A percentile compares a stretch with the other conserved stretches of the same genome.
Conservation (phyloP, 2,113 vertebrate species). For the Apteryx owenii region DNA sequence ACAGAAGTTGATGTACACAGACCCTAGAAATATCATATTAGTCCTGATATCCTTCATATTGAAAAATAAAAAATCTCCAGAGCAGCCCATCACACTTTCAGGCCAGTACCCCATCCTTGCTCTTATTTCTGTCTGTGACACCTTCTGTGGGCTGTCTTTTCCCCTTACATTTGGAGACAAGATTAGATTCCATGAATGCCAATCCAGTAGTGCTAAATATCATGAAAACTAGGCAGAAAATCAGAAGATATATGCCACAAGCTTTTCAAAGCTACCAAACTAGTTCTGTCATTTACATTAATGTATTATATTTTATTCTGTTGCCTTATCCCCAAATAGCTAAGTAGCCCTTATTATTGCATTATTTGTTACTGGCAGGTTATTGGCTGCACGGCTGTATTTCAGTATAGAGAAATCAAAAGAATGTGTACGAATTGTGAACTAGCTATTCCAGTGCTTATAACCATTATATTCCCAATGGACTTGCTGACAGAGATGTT, state of each 20-base stretch:
- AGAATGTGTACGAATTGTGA: neutral
- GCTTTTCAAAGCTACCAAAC: neutral
- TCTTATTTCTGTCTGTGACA: neutral
- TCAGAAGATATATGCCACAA: neutral
- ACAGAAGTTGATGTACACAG: neutral
- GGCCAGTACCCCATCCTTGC: neutral
- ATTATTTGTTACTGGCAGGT: constrained; percentile 1
- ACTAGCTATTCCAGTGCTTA: neutral
- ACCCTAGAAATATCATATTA: neutral
- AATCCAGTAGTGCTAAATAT: neutral
- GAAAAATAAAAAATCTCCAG: neutral
- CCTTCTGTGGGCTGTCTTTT: neutral
- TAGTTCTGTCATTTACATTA: neutral
- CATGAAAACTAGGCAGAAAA: neutral
- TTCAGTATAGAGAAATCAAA: neutral
- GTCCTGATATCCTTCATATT: neutral
- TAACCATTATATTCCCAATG: constrained; percentile 26
- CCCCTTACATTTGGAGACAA: neutral
- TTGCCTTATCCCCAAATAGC: neutral
- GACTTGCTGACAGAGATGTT: constrained; percentile 37
- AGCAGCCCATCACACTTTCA: neutral
- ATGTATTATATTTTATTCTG: neutral
- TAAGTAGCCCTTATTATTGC: neutral
- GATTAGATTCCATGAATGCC: neutral
- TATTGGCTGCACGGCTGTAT: neutral